Evolutionary conservation across 2,797 vertebrate species (phyloP).

Genomic region (Pseudochirops cupreus): DNA sequence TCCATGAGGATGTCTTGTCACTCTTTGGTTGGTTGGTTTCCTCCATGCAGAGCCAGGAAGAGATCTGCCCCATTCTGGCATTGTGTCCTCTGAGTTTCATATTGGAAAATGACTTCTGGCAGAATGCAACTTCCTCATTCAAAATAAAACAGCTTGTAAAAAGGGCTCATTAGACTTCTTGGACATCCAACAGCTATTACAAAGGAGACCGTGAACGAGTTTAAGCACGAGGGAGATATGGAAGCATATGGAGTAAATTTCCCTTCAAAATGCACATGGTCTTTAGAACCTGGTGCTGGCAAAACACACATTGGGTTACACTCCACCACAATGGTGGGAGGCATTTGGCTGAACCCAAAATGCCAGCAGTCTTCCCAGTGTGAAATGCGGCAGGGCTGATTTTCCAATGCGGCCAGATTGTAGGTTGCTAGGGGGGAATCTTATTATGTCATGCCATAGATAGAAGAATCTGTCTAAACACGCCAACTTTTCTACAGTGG

Average conservation of each 20-base stretch:
- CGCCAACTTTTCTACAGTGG: slow-evolving; percentile 64
- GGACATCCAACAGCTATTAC: slow-evolving; percentile 32
- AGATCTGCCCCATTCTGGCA: slow-evolving; percentile 1
- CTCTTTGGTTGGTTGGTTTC: neutral
- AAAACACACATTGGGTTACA: neutral
- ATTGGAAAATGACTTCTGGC: slow-evolving; percentile 62
- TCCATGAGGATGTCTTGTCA: neutral
- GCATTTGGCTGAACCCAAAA: slow-evolving; percentile 47
- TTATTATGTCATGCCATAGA: slow-evolving; percentile 65
- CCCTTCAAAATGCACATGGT: slow-evolving; percentile 31
- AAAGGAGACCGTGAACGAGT: slow-evolving; percentile 43
- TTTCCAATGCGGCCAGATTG: slow-evolving; percentile 61
- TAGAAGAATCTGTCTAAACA: slow-evolving; percentile 72
- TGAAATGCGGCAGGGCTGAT: slow-evolving; percentile 9
- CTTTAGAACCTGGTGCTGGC: slow-evolving; percentile 14
- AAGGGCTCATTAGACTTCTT: slow-evolving; percentile 35
- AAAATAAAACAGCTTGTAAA: slow-evolving; percentile 59
- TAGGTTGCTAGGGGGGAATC: slow-evolving; percentile 63
- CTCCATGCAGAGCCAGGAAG: slow-evolving; percentile 7
- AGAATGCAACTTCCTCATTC: slow-evolving; percentile 49
- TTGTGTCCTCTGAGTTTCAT: slow-evolving; percentile 54
- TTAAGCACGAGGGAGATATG: slow-evolving; percentile 35
- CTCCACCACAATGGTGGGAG: slow-evolving; percentile 24
- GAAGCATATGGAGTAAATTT: slow-evolving; percentile 37
- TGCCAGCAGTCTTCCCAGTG: slow-evolving; percentile 26